phyloP scores from a whole-genome alignment of 2,113 vertebrate species.

The Abramis brama region DNA sequence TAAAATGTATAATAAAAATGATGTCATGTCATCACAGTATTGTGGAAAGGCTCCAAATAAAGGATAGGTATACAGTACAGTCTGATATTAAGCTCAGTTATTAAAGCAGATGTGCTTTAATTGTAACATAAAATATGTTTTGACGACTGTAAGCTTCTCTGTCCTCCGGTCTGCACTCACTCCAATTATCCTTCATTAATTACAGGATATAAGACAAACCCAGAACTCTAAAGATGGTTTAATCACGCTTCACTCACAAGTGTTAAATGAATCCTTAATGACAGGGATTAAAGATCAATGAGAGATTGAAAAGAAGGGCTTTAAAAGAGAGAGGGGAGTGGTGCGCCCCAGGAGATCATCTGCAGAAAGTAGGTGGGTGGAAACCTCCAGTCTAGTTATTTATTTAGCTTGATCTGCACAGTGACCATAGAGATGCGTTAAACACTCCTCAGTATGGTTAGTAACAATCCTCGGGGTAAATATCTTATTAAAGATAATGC shows the following conservation, averaged over 20 bases:
- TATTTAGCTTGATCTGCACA: constrained; percentile 20
- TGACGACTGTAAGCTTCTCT: not conserved
- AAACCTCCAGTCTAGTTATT: constrained; percentile 23
- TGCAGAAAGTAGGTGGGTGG: constrained; percentile 14
- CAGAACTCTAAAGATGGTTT: constrained; percentile 23
- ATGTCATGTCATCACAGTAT: not conserved
- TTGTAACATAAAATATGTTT: not conserved
- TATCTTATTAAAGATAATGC: not conserved
- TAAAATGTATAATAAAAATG: not conserved
- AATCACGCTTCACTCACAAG: not conserved
- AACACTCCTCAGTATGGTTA: not conserved
- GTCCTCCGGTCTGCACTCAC: not conserved
- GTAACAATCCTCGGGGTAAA: constrained; percentile 1
- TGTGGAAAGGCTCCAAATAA: not conserved
- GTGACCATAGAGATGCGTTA: constrained; percentile 23
- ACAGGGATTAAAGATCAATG: constrained; percentile 35
- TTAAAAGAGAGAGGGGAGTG: constrained; percentile 25
- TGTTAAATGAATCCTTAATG: constrained; percentile 25
- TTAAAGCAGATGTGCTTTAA: constrained; percentile 16
- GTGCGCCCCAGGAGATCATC: constrained; percentile 11
- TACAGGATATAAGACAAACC: constrained; percentile 36
- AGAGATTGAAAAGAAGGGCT: constrained; percentile 10
- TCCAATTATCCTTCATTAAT: constrained; percentile 35
- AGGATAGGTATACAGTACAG: not conserved
- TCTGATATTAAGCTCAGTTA: not conserved